Percentiles rank a stretch among this genome's conserved stretches.
Evolutionary conservation across 2,113 vertebrate species (phyloP).

Genomic region (Vulpes ferrilata): DNA sequence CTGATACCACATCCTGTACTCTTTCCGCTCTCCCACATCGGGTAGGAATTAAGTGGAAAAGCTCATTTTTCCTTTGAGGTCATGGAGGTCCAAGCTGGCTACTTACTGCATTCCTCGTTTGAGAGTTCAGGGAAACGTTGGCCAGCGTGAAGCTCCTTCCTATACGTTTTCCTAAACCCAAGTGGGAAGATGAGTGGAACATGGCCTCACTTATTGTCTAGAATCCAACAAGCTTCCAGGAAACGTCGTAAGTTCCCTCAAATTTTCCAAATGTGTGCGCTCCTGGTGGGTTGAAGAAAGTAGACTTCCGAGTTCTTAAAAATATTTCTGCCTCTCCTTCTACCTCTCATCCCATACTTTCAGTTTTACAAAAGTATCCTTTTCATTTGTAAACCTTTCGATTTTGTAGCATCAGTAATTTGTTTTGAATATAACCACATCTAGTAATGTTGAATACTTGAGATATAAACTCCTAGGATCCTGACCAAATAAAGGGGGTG

Average conservation of each 20-base stretch:
- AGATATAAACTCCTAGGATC: constrained; percentile 80
- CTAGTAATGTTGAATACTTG: constrained; percentile 77
- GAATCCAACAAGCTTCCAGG: constrained; percentile 51
- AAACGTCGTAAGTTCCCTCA: constrained; percentile 2
- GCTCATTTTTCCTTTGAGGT: constrained; percentile 51
- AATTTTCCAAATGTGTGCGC: constrained; percentile 18
- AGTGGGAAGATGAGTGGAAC: background rate
- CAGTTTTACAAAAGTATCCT: constrained; percentile 76
- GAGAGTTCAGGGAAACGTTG: background rate
- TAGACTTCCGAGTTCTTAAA: background rate
- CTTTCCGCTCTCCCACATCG: background rate
- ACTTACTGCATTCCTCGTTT: background rate
- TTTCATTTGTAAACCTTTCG: constrained; percentile 81
- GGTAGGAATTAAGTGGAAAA: constrained; percentile 14
- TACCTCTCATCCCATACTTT: background rate
- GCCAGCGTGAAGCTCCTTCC: background rate
- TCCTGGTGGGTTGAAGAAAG: constrained; percentile 35
- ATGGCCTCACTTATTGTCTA: background rate
- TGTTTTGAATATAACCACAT: constrained; percentile 82
- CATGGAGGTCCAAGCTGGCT: constrained; percentile 3
- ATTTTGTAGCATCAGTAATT: constrained; percentile 81
- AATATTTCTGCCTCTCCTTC: background rate
- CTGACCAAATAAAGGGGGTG: constrained; percentile 65
- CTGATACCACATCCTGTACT: background rate
- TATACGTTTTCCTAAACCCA: constrained; percentile 48